Conservation (phyloP, 2,888 invertebrate genomes). For the Andrena minutula region DNA sequence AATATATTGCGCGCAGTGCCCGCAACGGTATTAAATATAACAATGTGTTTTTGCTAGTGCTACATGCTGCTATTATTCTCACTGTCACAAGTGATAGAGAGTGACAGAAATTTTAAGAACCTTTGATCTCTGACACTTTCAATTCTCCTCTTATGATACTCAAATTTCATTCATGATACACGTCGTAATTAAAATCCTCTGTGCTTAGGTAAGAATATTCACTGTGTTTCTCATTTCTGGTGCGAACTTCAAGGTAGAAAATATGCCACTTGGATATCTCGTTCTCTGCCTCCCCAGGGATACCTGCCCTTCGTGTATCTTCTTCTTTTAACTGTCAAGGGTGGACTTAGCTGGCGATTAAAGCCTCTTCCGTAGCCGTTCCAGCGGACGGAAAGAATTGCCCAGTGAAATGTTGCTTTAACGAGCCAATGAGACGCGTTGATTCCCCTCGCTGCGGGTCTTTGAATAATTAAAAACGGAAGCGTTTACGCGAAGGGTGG, state of each 20-base stretch:
- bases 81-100: no score
- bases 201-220: no score
- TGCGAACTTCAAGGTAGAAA: neutral
- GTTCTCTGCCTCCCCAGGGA: neutral
- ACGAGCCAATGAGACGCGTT: constrained; percentile 32
- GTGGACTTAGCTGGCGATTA: constrained; percentile 26
- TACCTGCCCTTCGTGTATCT: neutral
- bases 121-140: no score
- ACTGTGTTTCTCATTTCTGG: no score
- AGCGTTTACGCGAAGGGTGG: constrained; percentile 6
- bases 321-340: neutral
- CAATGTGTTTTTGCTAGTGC: no score
- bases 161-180: no score
- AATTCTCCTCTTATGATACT: no score
- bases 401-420: neutral
- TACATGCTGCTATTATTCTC: no score
- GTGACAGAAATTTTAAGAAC: no score
- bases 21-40: no score
- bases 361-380: neutral
- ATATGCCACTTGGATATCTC: neutral
- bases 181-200: no score
- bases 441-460: constrained; percentile 18
- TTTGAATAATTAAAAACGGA: constrained; percentile 47
- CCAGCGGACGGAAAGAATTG: constrained; percentile 1
- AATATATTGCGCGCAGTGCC: no score